A percentile compares a stretch with the other conserved stretches of the same genome.
phyloP scores from a whole-genome alignment of 1,140 invertebrate species.

The Hormaphis cornu region DNA sequence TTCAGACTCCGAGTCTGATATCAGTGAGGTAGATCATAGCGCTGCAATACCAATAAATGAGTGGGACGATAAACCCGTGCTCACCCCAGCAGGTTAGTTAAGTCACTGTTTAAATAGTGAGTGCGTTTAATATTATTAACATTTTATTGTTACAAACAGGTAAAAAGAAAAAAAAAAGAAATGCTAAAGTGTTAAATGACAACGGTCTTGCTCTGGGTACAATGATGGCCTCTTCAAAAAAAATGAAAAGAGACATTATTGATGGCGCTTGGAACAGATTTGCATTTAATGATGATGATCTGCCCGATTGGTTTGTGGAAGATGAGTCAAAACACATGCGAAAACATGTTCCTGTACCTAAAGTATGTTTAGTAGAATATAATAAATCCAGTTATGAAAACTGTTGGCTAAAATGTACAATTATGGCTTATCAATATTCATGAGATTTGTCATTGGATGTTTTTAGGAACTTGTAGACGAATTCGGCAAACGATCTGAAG shows the following conservation, averaged over 20 bases:
- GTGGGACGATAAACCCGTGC: slow-evolving; percentile 16
- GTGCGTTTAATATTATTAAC: slow-evolving; percentile 10
- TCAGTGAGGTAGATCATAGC: slow-evolving; percentile 44
- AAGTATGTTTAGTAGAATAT: slow-evolving; percentile 34
- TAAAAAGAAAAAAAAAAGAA: slow-evolving; percentile 41
- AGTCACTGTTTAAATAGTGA: too few species aligned
- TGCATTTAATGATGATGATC: slow-evolving; percentile 72
- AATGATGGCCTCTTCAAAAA: slow-evolving; percentile 73
- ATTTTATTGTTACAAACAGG: slow-evolving; percentile 37
- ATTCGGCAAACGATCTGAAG: slow-evolving; percentile 66
- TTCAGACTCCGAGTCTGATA: slow-evolving; percentile 49
- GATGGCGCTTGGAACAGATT: slow-evolving; percentile 88
- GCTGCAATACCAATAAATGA: slow-evolving; percentile 21
- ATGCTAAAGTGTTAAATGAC: slow-evolving; percentile 66
- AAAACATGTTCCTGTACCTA: slow-evolving; percentile 44
- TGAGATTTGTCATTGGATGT: neutral
- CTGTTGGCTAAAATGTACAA: neutral
- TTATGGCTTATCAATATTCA: neutral
- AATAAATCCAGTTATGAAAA: neutral
- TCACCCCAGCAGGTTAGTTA: neutral
- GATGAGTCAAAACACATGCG: slow-evolving; percentile 89
- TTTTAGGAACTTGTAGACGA: slow-evolving; percentile 57
- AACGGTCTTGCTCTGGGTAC: slow-evolving; percentile 81
- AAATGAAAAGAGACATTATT: slow-evolving; percentile 70
- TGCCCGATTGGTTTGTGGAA: slow-evolving; percentile 93